These are phyloP conservation scores for Macrobrachium nipponense DNA, from an alignment of 1,140 invertebrate species.

Conservation along the genomic window DNA sequence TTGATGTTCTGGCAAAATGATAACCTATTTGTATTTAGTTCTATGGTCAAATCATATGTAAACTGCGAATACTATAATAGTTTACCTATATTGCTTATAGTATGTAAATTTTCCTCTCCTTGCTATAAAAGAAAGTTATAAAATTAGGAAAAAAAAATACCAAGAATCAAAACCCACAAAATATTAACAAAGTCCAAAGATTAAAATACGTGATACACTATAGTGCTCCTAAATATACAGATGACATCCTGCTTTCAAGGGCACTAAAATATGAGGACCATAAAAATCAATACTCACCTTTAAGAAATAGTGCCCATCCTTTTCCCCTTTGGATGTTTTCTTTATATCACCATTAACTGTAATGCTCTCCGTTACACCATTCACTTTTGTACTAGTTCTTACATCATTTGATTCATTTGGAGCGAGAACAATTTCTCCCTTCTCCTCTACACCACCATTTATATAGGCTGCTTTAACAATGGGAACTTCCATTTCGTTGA, in stretches of 20 bases:
- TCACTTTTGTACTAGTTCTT: conserved; percentile 42
- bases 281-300: conserved; percentile 66
- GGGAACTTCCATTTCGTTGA: conserved; percentile 15
- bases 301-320: conserved; percentile 82
- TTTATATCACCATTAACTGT: conserved; percentile 23
- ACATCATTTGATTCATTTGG: not conserved
- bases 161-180: no score
- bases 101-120: no score
- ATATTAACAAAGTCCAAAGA: no score
- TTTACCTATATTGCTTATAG: no score
- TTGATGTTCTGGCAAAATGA: no score
- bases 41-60: no score
- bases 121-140: no score
- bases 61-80: no score
- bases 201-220: no score
- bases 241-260: not conserved
- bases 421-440: conserved; percentile 6
- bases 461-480: conserved; percentile 12
- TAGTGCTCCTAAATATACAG: conserved; percentile 9
- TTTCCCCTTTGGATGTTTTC: conserved; percentile 62
- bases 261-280: not conserved
- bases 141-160: no score
- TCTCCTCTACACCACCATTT: conserved; percentile 37
- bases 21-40: no score
- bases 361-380: conserved; percentile 26